Evolutionary conservation across 2,888 invertebrate species (phyloP), one percentile per base, ranked within the genome.

Genomic region (Lissocephala sabroskyi): DNA sequence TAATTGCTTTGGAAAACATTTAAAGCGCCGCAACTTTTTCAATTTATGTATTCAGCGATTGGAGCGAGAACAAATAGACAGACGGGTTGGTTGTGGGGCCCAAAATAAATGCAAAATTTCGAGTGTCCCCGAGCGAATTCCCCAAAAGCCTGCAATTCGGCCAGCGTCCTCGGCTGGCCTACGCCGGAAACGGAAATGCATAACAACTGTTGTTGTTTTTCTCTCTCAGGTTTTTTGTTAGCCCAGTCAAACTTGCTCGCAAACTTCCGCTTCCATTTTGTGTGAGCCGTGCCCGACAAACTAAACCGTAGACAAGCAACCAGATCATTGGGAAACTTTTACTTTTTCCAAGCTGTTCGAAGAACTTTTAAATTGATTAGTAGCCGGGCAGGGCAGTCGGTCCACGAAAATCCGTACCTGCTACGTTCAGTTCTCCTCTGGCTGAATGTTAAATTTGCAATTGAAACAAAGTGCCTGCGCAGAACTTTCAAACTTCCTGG

Each of bases 291-390:
- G n/a, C n/a, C n/a, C n/a, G n/a, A n/a, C n/a, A n/a, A n/a, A n/a
- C n/a, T n/a, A n/a, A n/a, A n/a, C n/a, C n/a, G n/a, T n/a, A n/a
- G n/a, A 23, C 23, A 23, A 7, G 7, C 23, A 23, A 23, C 4
- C 23, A 23, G 23, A 23, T 23, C 23, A 23, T 23, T 29, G 52
- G 41, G 55, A 49, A 71, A 62, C 60, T 68, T 68, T 67, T 41
- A 40, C 47, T 68, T 67, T 41, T 39, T 47, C 52, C 49, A 44
- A 42, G 55, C 53, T 41, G 40, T n/a, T n/a, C n/a, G n/a, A n/a
- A n/a, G 57, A 68, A 68, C 53, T 73, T 68, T 68, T 65, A 68
- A 68, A 73, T 68, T 73, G 68, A 68, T 68, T 68, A 73, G 65
- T 61, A 54, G 35, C 9, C 2, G 35, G 7, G 7, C 23, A 3